Evolutionary conservation across 2,113 vertebrate genomes (phyloP).

Genomic region (Saccopteryx leptura): DNA sequence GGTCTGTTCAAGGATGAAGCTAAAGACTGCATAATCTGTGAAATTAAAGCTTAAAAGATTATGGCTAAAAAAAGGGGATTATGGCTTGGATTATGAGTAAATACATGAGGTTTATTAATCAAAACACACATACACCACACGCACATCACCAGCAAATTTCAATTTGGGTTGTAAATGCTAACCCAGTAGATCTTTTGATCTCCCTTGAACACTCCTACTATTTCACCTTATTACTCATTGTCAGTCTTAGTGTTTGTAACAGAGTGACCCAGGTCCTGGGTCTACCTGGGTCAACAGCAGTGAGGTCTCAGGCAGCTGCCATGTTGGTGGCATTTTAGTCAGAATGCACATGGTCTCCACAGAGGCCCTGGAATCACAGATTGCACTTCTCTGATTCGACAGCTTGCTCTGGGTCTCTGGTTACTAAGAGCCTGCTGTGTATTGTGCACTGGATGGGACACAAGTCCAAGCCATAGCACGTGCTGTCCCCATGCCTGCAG

Average conservation of each 20-base stretch:
- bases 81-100: constrained; percentile 62
- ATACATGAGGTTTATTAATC: constrained; percentile 62
- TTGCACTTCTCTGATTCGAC: background rate
- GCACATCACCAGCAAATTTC: background rate
- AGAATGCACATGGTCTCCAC: background rate
- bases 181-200: background rate
- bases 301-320: background rate
- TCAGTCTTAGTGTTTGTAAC: background rate
- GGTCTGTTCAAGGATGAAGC: constrained; percentile 75
- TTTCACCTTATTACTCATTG: background rate
- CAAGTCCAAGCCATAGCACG: accelerated
- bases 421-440: background rate
- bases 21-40: constrained; percentile 78
- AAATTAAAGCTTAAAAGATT: constrained; percentile 90
- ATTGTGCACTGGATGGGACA: background rate
- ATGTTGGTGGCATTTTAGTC: constrained; percentile 2
- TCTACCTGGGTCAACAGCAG: background rate
- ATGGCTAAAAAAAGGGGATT: constrained; percentile 75
- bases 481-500: background rate
- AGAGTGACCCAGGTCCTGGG: background rate
- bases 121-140: background rate
- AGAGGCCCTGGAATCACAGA: background rate
- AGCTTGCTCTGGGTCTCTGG: background rate
- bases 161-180: background rate
- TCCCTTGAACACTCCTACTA: background rate